A percentile compares a stretch with the other conserved stretches of the same genome.
These are phyloP conservation scores for Paguma larvata DNA, from an alignment of 2,797 vertebrate genomes.

Conservation along the genomic window DNA sequence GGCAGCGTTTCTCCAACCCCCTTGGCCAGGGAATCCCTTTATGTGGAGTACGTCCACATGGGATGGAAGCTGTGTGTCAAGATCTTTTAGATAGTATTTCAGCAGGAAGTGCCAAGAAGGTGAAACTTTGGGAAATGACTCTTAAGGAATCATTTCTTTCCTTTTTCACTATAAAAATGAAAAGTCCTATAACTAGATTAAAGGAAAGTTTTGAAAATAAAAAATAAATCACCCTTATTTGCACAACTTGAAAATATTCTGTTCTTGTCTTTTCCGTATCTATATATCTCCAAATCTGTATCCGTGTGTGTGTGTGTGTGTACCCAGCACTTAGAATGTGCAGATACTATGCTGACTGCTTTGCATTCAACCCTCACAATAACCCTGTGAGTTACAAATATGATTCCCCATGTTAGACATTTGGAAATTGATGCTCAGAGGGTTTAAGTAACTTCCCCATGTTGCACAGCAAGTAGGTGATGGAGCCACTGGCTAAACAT, in stretches of 20 bases:
- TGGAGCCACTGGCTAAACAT: neutral
- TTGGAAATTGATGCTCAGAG: slow-evolving; percentile 1
- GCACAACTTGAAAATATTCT: neutral
- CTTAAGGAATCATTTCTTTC: neutral
- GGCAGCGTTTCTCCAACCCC: neutral
- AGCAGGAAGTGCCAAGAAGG: neutral
- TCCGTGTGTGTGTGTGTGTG: too few species aligned
- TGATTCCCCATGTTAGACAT: neutral
- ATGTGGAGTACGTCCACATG: neutral
- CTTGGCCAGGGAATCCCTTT: neutral
- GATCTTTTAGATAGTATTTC: neutral
- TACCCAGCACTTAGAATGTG: neutral
- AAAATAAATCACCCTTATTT: neutral
- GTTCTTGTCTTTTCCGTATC: neutral
- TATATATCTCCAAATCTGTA: neutral
- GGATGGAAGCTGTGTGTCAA: neutral
- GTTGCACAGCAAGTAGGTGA: neutral
- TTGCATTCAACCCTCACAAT: neutral
- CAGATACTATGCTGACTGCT: neutral
- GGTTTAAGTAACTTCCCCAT: neutral
- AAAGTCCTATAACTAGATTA: neutral
- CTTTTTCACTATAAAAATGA: neutral
- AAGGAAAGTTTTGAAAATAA: slow-evolving; percentile 24
- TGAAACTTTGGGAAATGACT: slow-evolving; percentile 15
- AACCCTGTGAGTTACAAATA: neutral